Percentiles rank a stretch among this genome's conserved stretches.
These are phyloP conservation scores for Sprattus sprattus DNA, from an alignment of 2,113 vertebrate species.

Conservation along the genomic window DNA sequence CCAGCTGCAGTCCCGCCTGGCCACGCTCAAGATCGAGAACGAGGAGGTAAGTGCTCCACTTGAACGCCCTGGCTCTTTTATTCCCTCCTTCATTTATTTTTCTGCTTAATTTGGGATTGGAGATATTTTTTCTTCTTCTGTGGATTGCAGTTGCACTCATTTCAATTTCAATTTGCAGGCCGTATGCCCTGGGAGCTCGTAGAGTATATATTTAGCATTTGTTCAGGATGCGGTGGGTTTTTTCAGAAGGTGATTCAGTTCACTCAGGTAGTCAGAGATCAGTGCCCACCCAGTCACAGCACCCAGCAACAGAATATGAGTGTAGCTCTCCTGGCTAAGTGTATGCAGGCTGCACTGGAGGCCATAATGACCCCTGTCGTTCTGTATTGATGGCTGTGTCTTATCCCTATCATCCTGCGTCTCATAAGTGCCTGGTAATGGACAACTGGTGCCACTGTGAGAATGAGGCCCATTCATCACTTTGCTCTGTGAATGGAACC, in stretches of 20 bases:
- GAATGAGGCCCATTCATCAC: slow-evolving; percentile 47
- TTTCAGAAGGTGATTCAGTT: slow-evolving; percentile 19
- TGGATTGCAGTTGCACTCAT: slow-evolving; percentile 21
- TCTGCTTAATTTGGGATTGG: background rate
- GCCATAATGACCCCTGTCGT: slow-evolving; percentile 37
- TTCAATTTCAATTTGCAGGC: slow-evolving; percentile 33
- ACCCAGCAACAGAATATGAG: background rate
- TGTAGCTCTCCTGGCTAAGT: background rate
- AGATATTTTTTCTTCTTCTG: background rate
- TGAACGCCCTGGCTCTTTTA: background rate
- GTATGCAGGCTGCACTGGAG: slow-evolving; percentile 41
- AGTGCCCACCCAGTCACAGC: background rate
- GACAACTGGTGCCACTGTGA: slow-evolving; percentile 41
- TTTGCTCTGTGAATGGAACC: slow-evolving; percentile 29
- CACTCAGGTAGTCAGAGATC: background rate
- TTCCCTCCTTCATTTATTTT: background rate
- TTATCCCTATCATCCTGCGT: slow-evolving; percentile 41
- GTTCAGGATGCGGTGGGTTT: slow-evolving; percentile 18
- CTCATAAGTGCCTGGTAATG: slow-evolving; percentile 48
- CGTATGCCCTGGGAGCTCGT: slow-evolving; percentile 28
- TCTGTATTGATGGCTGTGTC: slow-evolving; percentile 45
- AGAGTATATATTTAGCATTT: slow-evolving; percentile 40
- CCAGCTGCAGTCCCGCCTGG: slow-evolving; percentile 94
- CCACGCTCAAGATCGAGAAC: slow-evolving; percentile 96
- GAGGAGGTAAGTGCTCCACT: slow-evolving; percentile 81